These are phyloP conservation scores for Xiphophorus hellerii DNA, from an alignment of 2,113 vertebrate genomes.

Conservation along the genomic window DNA sequence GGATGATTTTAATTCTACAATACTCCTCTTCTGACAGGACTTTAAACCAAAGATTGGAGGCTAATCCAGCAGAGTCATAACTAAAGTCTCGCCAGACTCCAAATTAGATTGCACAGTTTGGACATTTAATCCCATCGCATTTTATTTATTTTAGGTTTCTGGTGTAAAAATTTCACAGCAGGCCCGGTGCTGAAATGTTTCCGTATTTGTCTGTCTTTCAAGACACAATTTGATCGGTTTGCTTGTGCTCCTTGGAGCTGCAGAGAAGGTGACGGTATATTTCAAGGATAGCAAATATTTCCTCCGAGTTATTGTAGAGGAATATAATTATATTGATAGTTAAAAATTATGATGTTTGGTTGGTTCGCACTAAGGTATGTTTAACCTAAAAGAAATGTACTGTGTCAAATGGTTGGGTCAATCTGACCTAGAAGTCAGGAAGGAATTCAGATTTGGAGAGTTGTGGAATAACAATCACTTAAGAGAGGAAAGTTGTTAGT, in stretches of 20 bases:
- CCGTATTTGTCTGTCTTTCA: slow-evolving; percentile 2
- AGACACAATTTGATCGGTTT: slow-evolving; percentile 23
- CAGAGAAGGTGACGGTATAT: slow-evolving; percentile 25
- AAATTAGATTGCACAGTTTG: slow-evolving; percentile 20
- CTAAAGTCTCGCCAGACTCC: slow-evolving; percentile 13
- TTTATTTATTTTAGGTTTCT: slow-evolving; percentile 19
- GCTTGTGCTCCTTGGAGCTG: slow-evolving; percentile 8
- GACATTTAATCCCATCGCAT: not conserved
- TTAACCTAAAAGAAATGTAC: no score
- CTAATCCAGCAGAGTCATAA: not conserved
- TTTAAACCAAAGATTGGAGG: not conserved
- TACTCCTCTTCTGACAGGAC: not conserved
- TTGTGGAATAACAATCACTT: no score
- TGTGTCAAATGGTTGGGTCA: no score
- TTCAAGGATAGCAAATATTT: slow-evolving; percentile 41
- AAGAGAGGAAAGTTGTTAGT: no score
- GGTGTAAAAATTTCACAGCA: slow-evolving; percentile 24
- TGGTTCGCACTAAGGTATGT: no score
- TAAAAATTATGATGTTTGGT: no score
- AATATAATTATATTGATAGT: no score
- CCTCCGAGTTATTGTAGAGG: not conserved
- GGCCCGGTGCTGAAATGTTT: slow-evolving; percentile 2
- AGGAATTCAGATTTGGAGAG: no score
- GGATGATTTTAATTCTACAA: not conserved
- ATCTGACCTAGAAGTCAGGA: no score